A percentile compares a stretch with the other conserved stretches of the same genome.
Evolutionary conservation across 2,888 invertebrate species (phyloP).

Genomic region (Orthonychiurus folsomi): DNA sequence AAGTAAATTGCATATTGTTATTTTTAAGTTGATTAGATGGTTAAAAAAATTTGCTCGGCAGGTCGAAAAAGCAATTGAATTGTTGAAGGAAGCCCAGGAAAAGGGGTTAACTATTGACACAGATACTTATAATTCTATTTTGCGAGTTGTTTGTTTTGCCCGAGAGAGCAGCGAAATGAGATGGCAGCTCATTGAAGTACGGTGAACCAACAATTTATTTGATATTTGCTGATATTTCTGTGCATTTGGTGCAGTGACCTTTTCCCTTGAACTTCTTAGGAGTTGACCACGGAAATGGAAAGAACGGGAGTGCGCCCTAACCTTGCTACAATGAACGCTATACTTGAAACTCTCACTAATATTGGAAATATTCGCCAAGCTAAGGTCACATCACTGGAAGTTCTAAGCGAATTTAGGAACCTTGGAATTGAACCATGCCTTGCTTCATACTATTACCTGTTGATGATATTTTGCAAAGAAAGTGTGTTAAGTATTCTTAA

Average conservation of each 20-base stretch:
- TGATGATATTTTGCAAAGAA: slow-evolving; percentile 62
- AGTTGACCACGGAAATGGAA: slow-evolving; percentile 58
- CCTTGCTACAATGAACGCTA: slow-evolving; percentile 57
- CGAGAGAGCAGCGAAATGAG: slow-evolving; percentile 58
- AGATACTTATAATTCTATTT: slow-evolving; percentile 60
- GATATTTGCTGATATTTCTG: no score
- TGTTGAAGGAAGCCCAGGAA: slow-evolving; percentile 46
- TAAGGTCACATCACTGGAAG: slow-evolving; percentile 47
- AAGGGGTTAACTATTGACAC: slow-evolving; percentile 57
- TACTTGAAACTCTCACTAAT: slow-evolving; percentile 50
- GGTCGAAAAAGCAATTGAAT: slow-evolving; percentile 40
- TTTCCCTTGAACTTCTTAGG: slow-evolving; percentile 42
- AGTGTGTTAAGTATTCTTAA: slow-evolving; percentile 48
- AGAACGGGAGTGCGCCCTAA: slow-evolving; percentile 54
- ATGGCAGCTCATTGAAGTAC: slow-evolving; percentile 52
- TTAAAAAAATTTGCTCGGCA: no score
- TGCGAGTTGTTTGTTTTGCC: slow-evolving; percentile 54
- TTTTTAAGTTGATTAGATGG: background rate
- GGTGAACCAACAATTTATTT: slow-evolving; percentile 5
- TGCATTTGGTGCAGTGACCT: no score
- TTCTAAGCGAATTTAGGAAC: slow-evolving; percentile 56
- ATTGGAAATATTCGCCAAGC: slow-evolving; percentile 46
- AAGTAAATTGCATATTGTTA: slow-evolving; percentile 50
- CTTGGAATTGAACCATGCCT: slow-evolving; percentile 65
- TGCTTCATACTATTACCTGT: slow-evolving; percentile 62